Percentiles rank a stretch among this genome's conserved stretches.
These are phyloP conservation scores for Rhea americana DNA, from an alignment of 2,113 vertebrate species.

Conservation along the genomic window DNA sequence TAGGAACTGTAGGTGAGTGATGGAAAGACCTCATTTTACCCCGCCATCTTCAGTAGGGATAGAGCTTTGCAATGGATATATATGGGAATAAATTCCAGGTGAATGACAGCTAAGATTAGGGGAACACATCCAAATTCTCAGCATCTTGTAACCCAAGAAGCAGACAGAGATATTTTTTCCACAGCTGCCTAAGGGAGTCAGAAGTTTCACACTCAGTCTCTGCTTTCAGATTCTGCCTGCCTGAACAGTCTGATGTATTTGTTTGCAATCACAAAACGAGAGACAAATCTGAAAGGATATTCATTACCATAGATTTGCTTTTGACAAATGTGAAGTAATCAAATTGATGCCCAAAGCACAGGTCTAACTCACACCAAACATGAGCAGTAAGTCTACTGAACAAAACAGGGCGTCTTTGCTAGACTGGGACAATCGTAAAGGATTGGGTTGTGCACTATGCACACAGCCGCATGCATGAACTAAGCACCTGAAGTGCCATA, in stretches of 20 bases:
- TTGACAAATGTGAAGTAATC: not conserved
- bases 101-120: not conserved
- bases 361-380: not conserved
- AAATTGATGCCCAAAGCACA: not conserved
- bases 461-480: not conserved
- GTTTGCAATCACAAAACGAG: too few relatives aligned
- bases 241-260: not conserved
- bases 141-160: not conserved
- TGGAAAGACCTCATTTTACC: not conserved
- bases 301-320: not conserved
- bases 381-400: not conserved
- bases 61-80: not conserved
- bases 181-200: not conserved
- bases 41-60: not conserved
- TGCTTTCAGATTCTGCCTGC: not conserved
- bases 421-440: too few relatives aligned
- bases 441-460: not conserved
- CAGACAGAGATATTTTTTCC: not conserved
- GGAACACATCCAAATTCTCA: accelerated
- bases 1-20: not conserved
- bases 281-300: not conserved
- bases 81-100: accelerated
- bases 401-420: not conserved
- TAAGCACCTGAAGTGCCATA: not conserved
- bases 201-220: not conserved